Conservation (phyloP, 1,140 invertebrate species). For the Aphelenchoides besseyi region DNA sequence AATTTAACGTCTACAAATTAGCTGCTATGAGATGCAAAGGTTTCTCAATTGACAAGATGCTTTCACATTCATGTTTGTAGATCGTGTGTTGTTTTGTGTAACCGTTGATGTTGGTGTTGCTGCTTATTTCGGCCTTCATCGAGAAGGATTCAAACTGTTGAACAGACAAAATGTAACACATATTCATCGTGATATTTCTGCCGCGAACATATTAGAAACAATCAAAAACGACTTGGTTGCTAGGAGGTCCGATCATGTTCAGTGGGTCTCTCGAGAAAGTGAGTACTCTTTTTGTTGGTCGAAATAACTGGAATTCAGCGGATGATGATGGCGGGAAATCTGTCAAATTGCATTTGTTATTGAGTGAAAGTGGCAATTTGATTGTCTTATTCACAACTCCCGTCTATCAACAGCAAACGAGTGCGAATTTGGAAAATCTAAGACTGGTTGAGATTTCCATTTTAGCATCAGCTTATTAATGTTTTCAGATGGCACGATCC, state of each 20-base stretch:
- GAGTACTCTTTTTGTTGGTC: not conserved
- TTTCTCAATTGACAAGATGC: not conserved
- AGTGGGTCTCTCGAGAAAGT: slow-evolving; percentile 6
- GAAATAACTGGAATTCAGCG: not conserved
- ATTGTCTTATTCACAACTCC: not conserved
- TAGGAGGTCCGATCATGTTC: not conserved
- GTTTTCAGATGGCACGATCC: not conserved
- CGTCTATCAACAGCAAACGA: not conserved
- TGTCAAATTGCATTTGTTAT: not conserved
- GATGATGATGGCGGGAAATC: slow-evolving; percentile 3
- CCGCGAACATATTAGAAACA: not conserved
- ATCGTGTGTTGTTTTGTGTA: not conserved
- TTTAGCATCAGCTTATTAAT: not conserved
- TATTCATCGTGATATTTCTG: not conserved
- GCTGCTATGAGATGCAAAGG: slow-evolving; percentile 17
- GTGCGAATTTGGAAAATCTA: not conserved
- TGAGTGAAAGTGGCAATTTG: not conserved
- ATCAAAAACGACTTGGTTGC: not conserved
- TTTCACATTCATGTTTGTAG: not conserved
- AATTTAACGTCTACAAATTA: slow-evolving; percentile 18
- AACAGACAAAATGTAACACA: not conserved
- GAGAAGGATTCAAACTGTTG: not conserved
- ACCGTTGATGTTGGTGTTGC: not conserved
- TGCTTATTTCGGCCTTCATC: not conserved
- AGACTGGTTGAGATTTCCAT: not conserved